Conservation (phyloP, 2,797 vertebrate species). For the Capromys pilorides region DNA sequence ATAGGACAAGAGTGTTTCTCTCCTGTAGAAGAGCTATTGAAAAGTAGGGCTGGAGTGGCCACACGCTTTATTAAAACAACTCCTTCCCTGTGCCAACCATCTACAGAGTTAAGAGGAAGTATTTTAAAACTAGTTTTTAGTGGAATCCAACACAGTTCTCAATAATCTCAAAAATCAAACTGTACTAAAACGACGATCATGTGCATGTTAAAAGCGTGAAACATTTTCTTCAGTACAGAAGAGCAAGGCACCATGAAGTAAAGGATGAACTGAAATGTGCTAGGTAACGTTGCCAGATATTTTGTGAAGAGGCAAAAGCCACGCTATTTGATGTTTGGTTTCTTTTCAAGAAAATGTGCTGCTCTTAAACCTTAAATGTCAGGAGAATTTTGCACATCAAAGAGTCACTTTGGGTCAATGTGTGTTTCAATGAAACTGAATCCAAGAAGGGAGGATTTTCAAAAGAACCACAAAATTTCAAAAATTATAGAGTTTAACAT, state of each 20-base stretch:
- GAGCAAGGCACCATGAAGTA: conserved; percentile 41
- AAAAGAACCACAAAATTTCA: background rate
- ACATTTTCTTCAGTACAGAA: background rate
- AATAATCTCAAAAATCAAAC: conserved; percentile 39
- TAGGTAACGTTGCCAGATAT: conserved; percentile 48
- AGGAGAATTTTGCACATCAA: conserved; percentile 45
- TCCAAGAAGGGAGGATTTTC: background rate
- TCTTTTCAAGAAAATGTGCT: conserved; percentile 67
- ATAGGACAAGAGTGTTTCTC: too few species aligned
- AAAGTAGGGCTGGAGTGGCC: background rate
- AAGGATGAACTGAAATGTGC: background rate
- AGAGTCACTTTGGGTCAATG: conserved; percentile 48
- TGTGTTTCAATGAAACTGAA: conserved; percentile 53
- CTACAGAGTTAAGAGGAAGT: conserved; percentile 40
- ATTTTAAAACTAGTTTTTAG: conserved; percentile 52
- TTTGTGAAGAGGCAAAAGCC: conserved; percentile 28
- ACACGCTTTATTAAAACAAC: conserved; percentile 71
- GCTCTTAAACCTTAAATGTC: conserved; percentile 47
- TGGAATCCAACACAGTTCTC: conserved; percentile 14
- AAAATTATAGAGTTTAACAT: background rate
- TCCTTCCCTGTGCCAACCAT: conserved; percentile 46
- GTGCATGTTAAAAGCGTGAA: conserved; percentile 40
- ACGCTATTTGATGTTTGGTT: conserved; percentile 64
- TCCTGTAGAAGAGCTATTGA: background rate
- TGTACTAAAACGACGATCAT: conserved; percentile 4